Base-by-base conservation (phyloP, 2,113 vertebrate species). In the Stigmatopora argus region DNA sequence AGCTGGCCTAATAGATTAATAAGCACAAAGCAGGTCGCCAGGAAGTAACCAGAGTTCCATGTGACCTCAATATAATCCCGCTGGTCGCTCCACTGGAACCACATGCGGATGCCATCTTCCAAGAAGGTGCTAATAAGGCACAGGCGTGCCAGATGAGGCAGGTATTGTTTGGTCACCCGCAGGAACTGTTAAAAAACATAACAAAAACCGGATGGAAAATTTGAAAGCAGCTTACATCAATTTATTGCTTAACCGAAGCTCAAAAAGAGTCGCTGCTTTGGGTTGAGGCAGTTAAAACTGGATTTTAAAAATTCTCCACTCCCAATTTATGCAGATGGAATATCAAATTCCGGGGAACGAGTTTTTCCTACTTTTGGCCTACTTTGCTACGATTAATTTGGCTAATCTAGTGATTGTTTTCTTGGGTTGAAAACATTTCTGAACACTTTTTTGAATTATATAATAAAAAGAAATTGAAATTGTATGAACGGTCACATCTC, bases 61-160 rank as follows among this genome's bases (percentile, higher is more conserved):
- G 96, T 98, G 62, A 79, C 90, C 47, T 98, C 93, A 0, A 98
- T 99, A 91, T 98, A 98, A 79, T 99, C 97, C 11, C 94, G 90
- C 91, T 98, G 97, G 65, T 99, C 96, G 0, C 92, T 88, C 96
- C 96, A 98, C 93, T 98, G 96, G 89, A 99, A 93, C 97, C 97
- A 99, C 97, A 99, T 99, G 73, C 96, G 94, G 78, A 98, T 94
- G 70, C 96, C 96, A 0, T 99, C 97, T 86, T 99, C 97, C 82
- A 99, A 90, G 87, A 98, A 98, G 74, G 97, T 98, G 90, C 95
- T 98, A 91, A 97, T 98, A 4, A 99, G 92, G 88, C 97, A 98
- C 14, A 99, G 92, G 2, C 92, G 94, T 0, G 96, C 97, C 90
- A 98, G 83, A 44, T 98, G 97, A 0, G 97, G 97, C 34, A 98